These are phyloP conservation scores for Decapterus maruadsi DNA, from an alignment of 2,797 vertebrate species.

Conservation along the genomic window DNA sequence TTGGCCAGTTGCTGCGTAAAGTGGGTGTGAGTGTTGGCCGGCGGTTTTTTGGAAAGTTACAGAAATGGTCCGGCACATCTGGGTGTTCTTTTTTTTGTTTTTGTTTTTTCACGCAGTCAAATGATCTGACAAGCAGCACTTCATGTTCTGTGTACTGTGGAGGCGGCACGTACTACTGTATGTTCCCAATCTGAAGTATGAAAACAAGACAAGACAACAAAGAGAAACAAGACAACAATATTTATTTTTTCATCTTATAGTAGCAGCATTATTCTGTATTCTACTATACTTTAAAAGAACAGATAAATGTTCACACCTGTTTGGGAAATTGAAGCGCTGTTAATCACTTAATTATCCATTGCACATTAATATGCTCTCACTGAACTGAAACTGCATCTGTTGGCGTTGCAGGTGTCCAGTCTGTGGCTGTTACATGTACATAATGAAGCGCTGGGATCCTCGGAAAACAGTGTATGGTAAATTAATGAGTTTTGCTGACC, in stretches of 20 bases:
- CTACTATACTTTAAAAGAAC: background rate
- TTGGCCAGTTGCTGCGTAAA: background rate
- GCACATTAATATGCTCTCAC: slow-evolving; percentile 16
- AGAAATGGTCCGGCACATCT: background rate
- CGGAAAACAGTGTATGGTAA: slow-evolving; percentile 71
- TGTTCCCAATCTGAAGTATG: no score
- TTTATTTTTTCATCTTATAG: no score
- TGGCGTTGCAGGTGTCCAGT: slow-evolving; percentile 39
- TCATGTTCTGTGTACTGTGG: background rate
- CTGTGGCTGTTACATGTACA: slow-evolving; percentile 44
- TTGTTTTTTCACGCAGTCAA: background rate
- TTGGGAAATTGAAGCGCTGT: background rate
- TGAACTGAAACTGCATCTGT: background rate
- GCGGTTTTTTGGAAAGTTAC: background rate
- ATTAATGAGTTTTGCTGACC: slow-evolving; percentile 80
- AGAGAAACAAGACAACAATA: no score
- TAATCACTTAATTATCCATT: slow-evolving; percentile 12
- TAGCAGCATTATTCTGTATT: background rate
- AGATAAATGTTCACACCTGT: background rate
- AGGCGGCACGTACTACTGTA: background rate
- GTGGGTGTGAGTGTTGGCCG: background rate
- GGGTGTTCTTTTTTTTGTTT: background rate
- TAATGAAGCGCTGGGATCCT: slow-evolving; percentile 47
- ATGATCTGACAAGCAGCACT: background rate
- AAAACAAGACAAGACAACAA: no score